Percentiles rank a stretch among this genome's conserved stretches.
These are phyloP conservation scores for Leptinotarsa undecemlineata DNA, from an alignment of 1,140 invertebrate species.

Conservation along the genomic window DNA sequence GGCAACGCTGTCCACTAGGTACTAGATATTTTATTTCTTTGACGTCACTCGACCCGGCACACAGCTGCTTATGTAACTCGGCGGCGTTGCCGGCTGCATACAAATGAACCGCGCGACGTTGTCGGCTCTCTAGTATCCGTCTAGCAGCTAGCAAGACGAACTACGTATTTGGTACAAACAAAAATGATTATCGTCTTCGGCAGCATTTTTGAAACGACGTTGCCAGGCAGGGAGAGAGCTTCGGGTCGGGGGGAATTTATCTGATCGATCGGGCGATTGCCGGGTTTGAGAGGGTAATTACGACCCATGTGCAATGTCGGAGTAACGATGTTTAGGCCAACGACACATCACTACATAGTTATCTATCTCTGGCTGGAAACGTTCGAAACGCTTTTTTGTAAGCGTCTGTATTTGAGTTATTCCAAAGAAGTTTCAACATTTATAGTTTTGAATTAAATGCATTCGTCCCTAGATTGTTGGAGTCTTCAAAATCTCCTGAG, in stretches of 20 bases:
- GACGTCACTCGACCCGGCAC: conserved; percentile 49
- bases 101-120: conserved; percentile 32
- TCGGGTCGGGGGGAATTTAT: neutral
- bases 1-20: neutral
- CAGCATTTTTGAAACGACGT: neutral
- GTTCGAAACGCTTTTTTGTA: no score
- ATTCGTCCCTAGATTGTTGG: no score
- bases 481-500: no score
- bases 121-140: conserved; percentile 26
- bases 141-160: conserved; percentile 6
- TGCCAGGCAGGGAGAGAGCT: neutral
- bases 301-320: no score
- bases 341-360: no score
- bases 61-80: conserved; percentile 51
- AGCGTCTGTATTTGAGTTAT: no score
- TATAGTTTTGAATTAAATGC: no score
- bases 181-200: conserved; percentile 13
- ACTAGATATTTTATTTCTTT: conserved; percentile 26
- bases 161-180: conserved; percentile 9
- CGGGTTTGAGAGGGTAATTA: no score
- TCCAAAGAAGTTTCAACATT: no score
- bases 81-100: conserved; percentile 38
- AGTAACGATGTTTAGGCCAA: no score
- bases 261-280: neutral
- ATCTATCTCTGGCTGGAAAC: no score